phyloP scores from a whole-genome alignment of 2,888 invertebrate genomes.

The Diarsia rubi region DNA sequence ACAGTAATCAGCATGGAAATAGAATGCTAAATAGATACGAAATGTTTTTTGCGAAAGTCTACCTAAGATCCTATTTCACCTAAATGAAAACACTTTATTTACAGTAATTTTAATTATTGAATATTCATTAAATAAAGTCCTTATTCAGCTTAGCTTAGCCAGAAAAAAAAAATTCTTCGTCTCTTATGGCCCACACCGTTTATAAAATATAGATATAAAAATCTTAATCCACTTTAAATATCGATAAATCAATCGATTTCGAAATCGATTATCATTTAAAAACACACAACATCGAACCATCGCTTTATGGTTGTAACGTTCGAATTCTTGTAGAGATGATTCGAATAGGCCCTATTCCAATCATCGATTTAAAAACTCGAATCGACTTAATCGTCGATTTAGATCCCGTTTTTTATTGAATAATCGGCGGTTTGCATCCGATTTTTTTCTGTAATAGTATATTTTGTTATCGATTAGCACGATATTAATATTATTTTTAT shows the following conservation, averaged over 20 bases:
- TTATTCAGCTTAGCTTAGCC: slow-evolving; percentile 57
- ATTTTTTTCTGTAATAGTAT: slow-evolving; percentile 39
- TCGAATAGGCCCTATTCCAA: slow-evolving; percentile 50
- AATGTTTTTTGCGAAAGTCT: slow-evolving; percentile 41
- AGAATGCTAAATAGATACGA: background rate
- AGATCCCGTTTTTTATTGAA: slow-evolving; percentile 58
- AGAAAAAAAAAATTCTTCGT: slow-evolving; percentile 20
- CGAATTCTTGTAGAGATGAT: slow-evolving; percentile 34
- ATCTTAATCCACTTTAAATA: slow-evolving; percentile 51
- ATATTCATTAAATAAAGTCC: slow-evolving; percentile 45
- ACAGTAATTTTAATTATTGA: slow-evolving; percentile 28
- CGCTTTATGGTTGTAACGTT: slow-evolving; percentile 49
- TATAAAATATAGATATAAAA: slow-evolving; percentile 60
- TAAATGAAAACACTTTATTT: slow-evolving; percentile 40
- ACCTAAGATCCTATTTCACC: slow-evolving; percentile 26
- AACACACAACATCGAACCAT: slow-evolving; percentile 55
- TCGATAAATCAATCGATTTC: slow-evolving; percentile 59
- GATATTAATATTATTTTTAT: slow-evolving; percentile 59
- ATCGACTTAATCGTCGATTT: slow-evolving; percentile 57
- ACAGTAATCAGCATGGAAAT: slow-evolving; percentile 25
- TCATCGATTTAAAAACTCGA: slow-evolving; percentile 47
- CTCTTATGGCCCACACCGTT: slow-evolving; percentile 36
- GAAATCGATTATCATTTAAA: slow-evolving; percentile 60
- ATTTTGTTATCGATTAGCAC: slow-evolving; percentile 60
- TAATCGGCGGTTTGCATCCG: slow-evolving; percentile 51